Conservation (phyloP, 2,888 invertebrate species). For the Ligdia adustata region DNA sequence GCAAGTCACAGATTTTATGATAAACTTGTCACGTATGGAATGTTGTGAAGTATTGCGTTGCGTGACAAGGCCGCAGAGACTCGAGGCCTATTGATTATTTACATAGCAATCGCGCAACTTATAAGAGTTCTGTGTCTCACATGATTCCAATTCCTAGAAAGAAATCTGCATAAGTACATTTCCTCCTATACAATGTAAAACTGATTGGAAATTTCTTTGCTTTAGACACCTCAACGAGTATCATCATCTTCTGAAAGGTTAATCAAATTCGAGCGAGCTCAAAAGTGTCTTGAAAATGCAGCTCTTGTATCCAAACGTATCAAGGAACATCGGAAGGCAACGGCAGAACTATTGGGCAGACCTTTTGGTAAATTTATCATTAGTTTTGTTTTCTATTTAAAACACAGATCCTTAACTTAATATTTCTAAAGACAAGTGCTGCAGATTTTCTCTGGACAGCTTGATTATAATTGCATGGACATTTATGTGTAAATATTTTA, state of each 20-base stretch:
- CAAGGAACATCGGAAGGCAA: constrained; percentile 78
- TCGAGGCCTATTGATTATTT: constrained; percentile 25
- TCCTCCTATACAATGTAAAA: background rate
- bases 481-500: too few species aligned
- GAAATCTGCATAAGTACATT: background rate
- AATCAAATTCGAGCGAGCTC: constrained; percentile 75
- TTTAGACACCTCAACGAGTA: constrained; percentile 52
- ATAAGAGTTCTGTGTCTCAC: constrained; percentile 8
- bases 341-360: constrained; percentile 72
- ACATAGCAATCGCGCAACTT: constrained; percentile 16
- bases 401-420: too few species aligned
- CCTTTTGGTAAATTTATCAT: constrained; percentile 64
- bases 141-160: constrained; percentile 6
- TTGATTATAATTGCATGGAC: too few species aligned
- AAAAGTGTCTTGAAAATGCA: constrained; percentile 79
- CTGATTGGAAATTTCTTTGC: background rate
- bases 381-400: too few species aligned
- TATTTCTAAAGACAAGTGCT: too few species aligned
- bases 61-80: constrained; percentile 33
- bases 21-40: constrained; percentile 13
- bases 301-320: constrained; percentile 78
- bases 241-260: constrained; percentile 72
- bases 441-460: too few species aligned
- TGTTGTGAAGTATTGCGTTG: constrained; percentile 24
- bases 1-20: background rate